Base-by-base conservation (phyloP, 2,888 invertebrate species). In the Cremastinae sp. region DNA sequence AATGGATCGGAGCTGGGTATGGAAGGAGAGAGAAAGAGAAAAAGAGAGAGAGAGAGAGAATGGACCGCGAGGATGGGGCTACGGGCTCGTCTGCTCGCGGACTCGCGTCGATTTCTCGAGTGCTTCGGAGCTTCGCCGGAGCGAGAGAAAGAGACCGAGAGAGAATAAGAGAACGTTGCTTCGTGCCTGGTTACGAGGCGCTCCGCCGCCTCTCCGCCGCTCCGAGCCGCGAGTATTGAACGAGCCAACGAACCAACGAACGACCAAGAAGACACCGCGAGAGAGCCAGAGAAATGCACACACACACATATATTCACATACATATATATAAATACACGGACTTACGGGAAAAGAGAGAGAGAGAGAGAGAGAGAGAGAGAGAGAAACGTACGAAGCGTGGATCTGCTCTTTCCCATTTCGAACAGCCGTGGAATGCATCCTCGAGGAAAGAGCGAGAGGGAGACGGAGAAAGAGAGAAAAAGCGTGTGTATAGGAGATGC, bases 211-310 rank as follows among this genome's bases (percentile, higher is more conserved):
- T 58, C 72, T 62, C 56, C 72, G 82, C 83, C 84, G 85, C 84
- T 81, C 84, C 79, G 43, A 41, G 54, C 82, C 71, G 66, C 78
- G 83, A 87, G 87, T 87, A 87, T 87, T 86, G 87, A 87, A 87
- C 87, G 87, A 86, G 82, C 84, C 85, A 85, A 80, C 82, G 83
- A 83, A 82, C 79, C 82, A 82, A 82, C 83, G 81, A 82, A 36
- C 47, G 66, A 45, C 61, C 81, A 80, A 83, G 82, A 84, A 80
- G 81, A 82, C 70, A 61, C 58, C 51, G 34, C 49, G 56, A 38
- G 51, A 51, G 62, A 53, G 53, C 51, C 53, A 51, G 73, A 61
- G 28, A 58, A 47, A 43, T 38, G 49, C 49, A 38, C 49, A 20
- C 16, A 16, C 36, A 18, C n/a, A 59, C 22, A 73, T 20, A 36